Conservation (phyloP, 2,797 vertebrate species). For the Mareca penelope region DNA sequence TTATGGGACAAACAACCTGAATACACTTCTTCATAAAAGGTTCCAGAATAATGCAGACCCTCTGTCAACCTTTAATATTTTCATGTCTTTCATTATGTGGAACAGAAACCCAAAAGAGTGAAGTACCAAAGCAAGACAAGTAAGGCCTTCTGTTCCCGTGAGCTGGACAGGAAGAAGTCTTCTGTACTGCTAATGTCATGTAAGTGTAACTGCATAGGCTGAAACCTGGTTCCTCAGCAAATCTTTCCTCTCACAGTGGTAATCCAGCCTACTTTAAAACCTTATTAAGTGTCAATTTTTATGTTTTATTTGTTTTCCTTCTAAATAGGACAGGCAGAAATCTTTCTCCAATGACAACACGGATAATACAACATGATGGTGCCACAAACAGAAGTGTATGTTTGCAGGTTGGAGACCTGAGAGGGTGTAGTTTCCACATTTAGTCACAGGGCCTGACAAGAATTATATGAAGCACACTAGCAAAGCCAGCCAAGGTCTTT, state of each 20-base stretch:
- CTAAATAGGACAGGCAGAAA: constrained; percentile 37
- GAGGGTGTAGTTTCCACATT: not conserved
- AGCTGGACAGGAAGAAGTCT: constrained; percentile 52
- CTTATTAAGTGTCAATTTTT: constrained; percentile 32
- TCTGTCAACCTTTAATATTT: constrained; percentile 8
- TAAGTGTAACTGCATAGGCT: constrained; percentile 27
- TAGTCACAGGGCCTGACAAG: not conserved
- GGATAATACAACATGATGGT: not conserved
- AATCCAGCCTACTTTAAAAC: constrained; percentile 58
- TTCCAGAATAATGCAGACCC: not conserved
- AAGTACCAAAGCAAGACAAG: constrained; percentile 69
- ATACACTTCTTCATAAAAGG: not conserved
- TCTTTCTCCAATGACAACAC: not conserved
- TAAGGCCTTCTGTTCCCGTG: constrained; percentile 61
- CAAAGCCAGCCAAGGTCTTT: not conserved
- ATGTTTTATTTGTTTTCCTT: constrained; percentile 32
- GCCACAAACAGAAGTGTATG: accelerated
- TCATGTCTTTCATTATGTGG: constrained; percentile 54
- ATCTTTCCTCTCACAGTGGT: constrained; percentile 52
- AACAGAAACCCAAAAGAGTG: constrained; percentile 69
- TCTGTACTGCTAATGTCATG: constrained; percentile 17
- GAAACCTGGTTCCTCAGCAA: constrained; percentile 58
- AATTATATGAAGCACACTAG: not conserved
- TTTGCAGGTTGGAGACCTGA: not conserved
- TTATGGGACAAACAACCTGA: accelerated